Base-by-base conservation (phyloP, 2,888 invertebrate genomes). In the Nomada hirtipes region DNA sequence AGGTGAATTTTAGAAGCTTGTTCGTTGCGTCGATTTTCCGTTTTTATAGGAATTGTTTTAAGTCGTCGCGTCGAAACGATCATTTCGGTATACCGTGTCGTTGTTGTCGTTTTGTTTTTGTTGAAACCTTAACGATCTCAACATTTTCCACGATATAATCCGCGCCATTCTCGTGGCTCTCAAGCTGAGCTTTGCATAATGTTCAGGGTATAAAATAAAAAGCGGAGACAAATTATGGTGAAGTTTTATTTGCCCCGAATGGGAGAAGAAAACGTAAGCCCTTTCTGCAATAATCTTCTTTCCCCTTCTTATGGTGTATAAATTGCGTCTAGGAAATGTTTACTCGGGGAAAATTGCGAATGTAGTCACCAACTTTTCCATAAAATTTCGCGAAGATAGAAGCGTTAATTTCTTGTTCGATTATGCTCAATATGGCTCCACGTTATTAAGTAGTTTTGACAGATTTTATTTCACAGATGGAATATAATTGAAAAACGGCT, bases 11-110 rank as follows among this genome's bases (percentile, higher is more conserved):
- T 7, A 36, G 15, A n/a, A 13, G 10, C 18, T 23, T 13, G 50
- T 74, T 68, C 59, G 50, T 55, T 29, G 36, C 13, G 20, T 23
- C 13, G 11, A 29, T 15, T n/a, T 15, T 36, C 18, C 50, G 42
- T 50, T 59, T 74, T 74, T 55, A 4, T 53, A 64, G 4, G 42
- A 29, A 64, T 29, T 64, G 44, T 47, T 20, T 36, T 23, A 23
- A 18, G 15, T 13, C 15, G n/a, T 10, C 15, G 2, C 18, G 9
- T 57, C n/a, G 20, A 18, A 57, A 59, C 36, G 23, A 67, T 74
- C 20, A 65, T 74, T 57, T 59, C 4, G 4, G 4, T 53, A 3
- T 9, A 9, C 15, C 36, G 10, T 26, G 2, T 44, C 11, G 23
- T 52, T 3, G 11, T 15, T 15, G 9, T 15, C 9, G 26, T 42